Evolutionary conservation across 2,113 vertebrate genomes (phyloP).

Genomic region (Tachuris rubrigastra): DNA sequence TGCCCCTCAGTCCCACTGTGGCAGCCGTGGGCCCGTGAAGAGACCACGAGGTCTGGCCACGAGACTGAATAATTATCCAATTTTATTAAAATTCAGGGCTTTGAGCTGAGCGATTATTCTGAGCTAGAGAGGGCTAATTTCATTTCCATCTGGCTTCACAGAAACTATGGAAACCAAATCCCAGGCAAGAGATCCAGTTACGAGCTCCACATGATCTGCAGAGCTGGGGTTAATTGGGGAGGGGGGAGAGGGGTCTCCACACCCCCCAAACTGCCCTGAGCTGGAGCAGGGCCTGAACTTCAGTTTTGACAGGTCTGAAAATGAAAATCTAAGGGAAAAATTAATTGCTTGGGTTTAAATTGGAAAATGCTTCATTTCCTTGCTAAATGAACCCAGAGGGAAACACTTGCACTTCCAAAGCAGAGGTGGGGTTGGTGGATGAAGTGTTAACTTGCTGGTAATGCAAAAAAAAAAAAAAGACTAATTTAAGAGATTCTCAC

Average conservation of each 20-base stretch:
- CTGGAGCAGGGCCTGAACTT: background rate
- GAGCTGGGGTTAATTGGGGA: background rate
- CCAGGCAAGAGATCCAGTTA: background rate
- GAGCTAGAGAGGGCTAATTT: background rate
- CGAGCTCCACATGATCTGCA: rapidly evolving
- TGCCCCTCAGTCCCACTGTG: rapidly evolving
- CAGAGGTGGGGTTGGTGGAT: background rate
- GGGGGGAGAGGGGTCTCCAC: background rate
- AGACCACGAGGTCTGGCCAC: background rate
- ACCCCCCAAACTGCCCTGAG: rapidly evolving
- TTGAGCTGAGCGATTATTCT: background rate
- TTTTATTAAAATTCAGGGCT: background rate
- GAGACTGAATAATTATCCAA: background rate
- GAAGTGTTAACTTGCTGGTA: background rate
- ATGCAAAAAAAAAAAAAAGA: background rate
- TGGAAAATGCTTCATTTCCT: background rate
- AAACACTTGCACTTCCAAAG: background rate
- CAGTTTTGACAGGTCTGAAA: background rate
- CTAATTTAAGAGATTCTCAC: background rate
- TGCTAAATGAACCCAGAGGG: background rate
- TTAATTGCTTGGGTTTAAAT: background rate
- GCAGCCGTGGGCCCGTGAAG: too few species aligned
- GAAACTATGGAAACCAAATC: background rate
- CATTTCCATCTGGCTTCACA: background rate
- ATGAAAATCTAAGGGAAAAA: background rate